A percentile compares a stretch with the other conserved stretches of the same genome.
These are phyloP conservation scores for Mesembrinibis cayennensis DNA, from an alignment of 2,113 vertebrate species.

Conservation along the genomic window DNA sequence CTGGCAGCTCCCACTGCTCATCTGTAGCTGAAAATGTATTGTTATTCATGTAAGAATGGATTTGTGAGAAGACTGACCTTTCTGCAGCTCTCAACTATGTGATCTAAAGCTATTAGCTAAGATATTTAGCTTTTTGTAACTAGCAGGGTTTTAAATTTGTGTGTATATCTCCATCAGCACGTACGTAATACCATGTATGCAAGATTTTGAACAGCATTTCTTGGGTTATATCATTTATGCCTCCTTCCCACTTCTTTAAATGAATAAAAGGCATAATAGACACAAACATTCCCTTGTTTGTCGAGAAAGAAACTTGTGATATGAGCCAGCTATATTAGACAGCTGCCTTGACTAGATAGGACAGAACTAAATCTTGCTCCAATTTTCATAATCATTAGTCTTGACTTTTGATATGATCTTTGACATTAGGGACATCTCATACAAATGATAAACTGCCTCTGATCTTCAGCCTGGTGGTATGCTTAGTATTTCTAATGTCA, in stretches of 20 bases:
- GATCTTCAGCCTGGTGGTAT: neutral
- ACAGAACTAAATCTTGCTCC: neutral
- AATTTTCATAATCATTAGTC: neutral
- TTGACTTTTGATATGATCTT: neutral
- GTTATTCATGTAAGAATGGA: neutral
- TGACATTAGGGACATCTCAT: neutral
- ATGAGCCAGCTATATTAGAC: neutral
- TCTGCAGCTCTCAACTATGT: neutral
- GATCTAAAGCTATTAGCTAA: neutral
- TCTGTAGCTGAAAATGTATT: neutral
- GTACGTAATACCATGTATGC: fast-evolving
- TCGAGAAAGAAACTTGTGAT: neutral
- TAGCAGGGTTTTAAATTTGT: neutral
- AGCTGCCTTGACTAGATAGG: neutral
- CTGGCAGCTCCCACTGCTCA: neutral
- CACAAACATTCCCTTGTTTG: neutral
- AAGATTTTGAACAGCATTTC: neutral
- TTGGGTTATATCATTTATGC: neutral
- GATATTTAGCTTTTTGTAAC: neutral
- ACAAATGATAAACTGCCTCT: neutral
- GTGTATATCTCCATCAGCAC: fast-evolving
- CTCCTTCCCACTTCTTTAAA: neutral
- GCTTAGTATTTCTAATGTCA: neutral
- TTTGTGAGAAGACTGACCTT: neutral
- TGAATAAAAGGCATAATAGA: neutral